Conservation (phyloP, 2,888 invertebrate genomes). For the Eumacrocentrus americanus region DNA sequence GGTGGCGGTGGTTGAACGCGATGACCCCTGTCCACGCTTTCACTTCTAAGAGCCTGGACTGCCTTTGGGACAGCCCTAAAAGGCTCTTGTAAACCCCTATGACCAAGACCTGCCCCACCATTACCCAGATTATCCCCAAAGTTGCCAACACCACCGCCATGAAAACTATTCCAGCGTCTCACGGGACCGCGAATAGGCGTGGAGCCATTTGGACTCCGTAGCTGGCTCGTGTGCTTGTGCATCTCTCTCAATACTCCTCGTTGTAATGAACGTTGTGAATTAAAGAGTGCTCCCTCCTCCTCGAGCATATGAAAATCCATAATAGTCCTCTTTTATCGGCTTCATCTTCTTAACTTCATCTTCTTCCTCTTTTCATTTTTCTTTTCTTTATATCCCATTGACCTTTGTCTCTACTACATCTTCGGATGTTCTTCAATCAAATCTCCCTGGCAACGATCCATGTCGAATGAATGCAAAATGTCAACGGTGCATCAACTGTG, state of each 20-base stretch:
- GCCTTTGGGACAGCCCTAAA: constrained; percentile 56
- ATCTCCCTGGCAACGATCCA: constrained; percentile 16
- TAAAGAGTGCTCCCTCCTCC: background rate
- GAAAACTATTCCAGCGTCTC: constrained; percentile 63
- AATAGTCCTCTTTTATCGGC: constrained; percentile 5
- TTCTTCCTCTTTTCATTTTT: background rate
- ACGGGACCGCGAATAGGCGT: constrained; percentile 57
- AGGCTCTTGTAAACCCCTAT: constrained; percentile 43
- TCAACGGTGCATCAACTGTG: background rate
- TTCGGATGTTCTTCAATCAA: background rate
- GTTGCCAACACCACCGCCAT: constrained; percentile 50
- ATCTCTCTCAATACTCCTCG: constrained; percentile 39
- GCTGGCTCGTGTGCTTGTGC: constrained; percentile 60
- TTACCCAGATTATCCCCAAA: constrained; percentile 37
- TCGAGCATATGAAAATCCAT: constrained; percentile 5
- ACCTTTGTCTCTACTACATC: background rate
- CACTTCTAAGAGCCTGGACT: constrained; percentile 57
- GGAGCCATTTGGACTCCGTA: constrained; percentile 44
- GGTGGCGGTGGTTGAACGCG: constrained; percentile 57
- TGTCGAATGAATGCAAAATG: background rate
- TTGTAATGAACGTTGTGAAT: background rate
- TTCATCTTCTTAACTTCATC: constrained; percentile 2
- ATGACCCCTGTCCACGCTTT: constrained; percentile 56
- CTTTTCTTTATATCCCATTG: background rate
- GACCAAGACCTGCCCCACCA: constrained; percentile 40